Percentiles rank a stretch among this genome's conserved stretches.
phyloP scores from a whole-genome alignment of 2,888 invertebrate genomes.

The Falcaria lacertinaria region DNA sequence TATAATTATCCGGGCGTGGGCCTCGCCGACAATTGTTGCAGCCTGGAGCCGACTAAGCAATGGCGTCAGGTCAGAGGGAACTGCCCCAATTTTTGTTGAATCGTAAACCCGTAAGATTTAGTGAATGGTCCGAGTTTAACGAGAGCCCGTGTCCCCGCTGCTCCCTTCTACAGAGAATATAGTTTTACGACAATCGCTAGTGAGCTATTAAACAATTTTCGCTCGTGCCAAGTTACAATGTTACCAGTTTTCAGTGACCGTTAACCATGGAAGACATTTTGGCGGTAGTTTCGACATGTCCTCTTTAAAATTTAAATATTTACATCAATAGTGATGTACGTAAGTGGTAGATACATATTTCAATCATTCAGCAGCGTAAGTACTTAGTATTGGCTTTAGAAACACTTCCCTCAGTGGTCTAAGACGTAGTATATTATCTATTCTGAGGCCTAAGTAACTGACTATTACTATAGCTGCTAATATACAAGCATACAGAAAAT shows the following conservation, averaged over 20 bases:
- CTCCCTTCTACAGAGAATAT: slow-evolving; percentile 46
- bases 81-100: slow-evolving; percentile 66
- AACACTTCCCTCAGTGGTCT: too few relatives aligned
- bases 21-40: slow-evolving; percentile 3
- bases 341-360: too few relatives aligned
- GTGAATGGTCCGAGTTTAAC: slow-evolving; percentile 68
- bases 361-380: too few relatives aligned
- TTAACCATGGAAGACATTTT: slow-evolving; percentile 13
- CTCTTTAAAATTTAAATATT: background rate
- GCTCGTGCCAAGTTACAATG: slow-evolving; percentile 36
- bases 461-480: too few relatives aligned
- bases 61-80: slow-evolving; percentile 15
- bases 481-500: too few relatives aligned
- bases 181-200: slow-evolving; percentile 66
- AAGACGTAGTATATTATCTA: too few relatives aligned
- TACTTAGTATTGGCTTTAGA: too few relatives aligned
- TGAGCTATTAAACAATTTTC: slow-evolving; percentile 58
- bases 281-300: background rate
- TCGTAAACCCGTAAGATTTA: slow-evolving; percentile 74
- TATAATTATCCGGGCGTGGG: background rate
- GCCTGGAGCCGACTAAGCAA: slow-evolving; percentile 1
- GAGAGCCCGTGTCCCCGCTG: slow-evolving; percentile 48
- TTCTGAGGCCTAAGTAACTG: too few relatives aligned
- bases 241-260: slow-evolving; percentile 26
- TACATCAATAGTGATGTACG: too few relatives aligned